Evolutionary conservation across 2,888 invertebrate species (phyloP).

Genomic region (Acrobeloides nanus): DNA sequence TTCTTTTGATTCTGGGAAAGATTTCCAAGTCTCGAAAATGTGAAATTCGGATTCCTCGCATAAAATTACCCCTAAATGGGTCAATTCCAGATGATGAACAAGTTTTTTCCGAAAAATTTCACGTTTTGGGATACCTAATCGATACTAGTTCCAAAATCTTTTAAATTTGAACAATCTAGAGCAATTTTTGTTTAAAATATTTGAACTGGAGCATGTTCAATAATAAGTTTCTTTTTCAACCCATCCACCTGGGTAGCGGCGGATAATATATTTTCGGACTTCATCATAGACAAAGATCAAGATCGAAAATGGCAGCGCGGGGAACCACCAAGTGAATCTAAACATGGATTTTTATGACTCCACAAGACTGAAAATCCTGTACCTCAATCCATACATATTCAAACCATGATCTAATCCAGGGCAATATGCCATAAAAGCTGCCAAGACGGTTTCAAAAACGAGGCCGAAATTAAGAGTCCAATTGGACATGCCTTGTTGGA

Average conservation of each 20-base stretch:
- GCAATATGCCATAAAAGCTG: constrained; percentile 89
- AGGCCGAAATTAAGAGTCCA: constrained; percentile 94
- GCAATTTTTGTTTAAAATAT: too few species aligned
- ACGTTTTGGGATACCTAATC: too few species aligned
- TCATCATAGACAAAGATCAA: constrained; percentile 98
- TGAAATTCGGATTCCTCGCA: too few species aligned
- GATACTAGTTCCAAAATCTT: too few species aligned
- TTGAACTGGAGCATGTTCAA: too few species aligned
- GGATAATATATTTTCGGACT: constrained; percentile 88
- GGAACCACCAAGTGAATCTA: constrained; percentile 98
- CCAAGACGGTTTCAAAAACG: constrained; percentile 84
- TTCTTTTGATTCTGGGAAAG: too few species aligned
- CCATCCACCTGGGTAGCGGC: constrained; percentile 95
- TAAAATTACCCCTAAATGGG: too few species aligned
- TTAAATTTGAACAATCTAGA: too few species aligned
- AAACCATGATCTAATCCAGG: constrained; percentile 81
- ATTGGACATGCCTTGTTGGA: constrained; percentile 64
- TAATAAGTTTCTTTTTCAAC: constrained; percentile 98
- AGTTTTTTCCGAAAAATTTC: too few species aligned
- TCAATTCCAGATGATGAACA: too few species aligned
- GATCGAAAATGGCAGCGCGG: constrained; percentile 92
- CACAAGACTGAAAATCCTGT: background rate
- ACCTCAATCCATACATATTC: constrained; percentile 28
- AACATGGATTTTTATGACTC: constrained; percentile 66
- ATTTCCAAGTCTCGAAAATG: too few species aligned